A percentile compares a stretch with the other conserved stretches of the same genome.
phyloP scores from a whole-genome alignment of 2,797 vertebrate genomes.

The Acanthornis magna region DNA sequence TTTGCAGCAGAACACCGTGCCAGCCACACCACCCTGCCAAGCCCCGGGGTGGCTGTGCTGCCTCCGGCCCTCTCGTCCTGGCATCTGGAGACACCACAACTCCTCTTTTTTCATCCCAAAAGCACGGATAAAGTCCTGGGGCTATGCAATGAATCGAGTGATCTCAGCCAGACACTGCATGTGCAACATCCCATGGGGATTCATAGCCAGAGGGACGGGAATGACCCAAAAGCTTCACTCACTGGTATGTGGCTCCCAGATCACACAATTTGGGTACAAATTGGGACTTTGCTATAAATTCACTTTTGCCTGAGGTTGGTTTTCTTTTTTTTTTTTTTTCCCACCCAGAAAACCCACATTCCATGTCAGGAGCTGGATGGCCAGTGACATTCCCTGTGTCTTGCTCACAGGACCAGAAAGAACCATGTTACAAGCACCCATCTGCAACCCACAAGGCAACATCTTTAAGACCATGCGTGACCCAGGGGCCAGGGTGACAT shows the following conservation, averaged over 20 bases:
- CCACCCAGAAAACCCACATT: fast-evolving
- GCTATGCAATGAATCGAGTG: not conserved
- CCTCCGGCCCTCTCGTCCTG: not conserved
- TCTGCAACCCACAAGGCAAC: not conserved
- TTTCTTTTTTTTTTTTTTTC: not conserved
- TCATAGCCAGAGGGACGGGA: not conserved
- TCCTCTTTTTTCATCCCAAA: constrained; percentile 7
- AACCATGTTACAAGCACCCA: not conserved
- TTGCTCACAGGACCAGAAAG: not conserved
- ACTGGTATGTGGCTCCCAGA: not conserved
- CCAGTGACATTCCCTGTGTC: not conserved
- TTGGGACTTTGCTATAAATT: not conserved
- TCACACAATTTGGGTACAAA: not conserved
- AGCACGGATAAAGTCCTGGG: not conserved
- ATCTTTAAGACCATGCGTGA: not conserved
- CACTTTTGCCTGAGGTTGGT: not conserved
- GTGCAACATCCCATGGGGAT: not conserved
- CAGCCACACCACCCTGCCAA: not conserved
- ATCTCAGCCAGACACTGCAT: not conserved
- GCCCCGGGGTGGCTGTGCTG: not conserved
- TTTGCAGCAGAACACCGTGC: fast-evolving
- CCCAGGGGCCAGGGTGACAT: not conserved
- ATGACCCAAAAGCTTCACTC: not conserved
- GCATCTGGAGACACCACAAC: not conserved
- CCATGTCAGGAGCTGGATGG: not conserved